Base-by-base conservation (phyloP, 2,113 vertebrate genomes). In the Neopipo cinnamomea region DNA sequence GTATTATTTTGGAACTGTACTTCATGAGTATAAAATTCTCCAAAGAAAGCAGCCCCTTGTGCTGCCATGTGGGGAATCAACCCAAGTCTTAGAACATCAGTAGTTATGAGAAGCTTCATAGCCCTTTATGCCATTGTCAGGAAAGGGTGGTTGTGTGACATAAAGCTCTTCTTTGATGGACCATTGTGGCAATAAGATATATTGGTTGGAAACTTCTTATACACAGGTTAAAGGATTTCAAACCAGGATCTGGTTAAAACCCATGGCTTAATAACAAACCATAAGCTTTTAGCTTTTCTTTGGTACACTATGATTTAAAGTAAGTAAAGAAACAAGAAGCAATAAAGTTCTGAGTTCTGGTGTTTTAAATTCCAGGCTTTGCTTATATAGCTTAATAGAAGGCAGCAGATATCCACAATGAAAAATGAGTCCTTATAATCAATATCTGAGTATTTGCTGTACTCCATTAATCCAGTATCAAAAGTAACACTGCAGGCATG, bases 351-450 rank as follows among this genome's bases (percentile, higher is more conserved):
- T 44, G n/a, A 55, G 31, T 72, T 66, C 28, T 72, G 37, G 0
- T 50, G 44, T 49, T 93, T 76, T 73, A n/a, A 78, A 85, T 66
- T 85, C 74, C 46, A 88, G 37, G 23, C 58, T 75, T 84, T 24
- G 55, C 42, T 37, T 74, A 30, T 62, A 16, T 11, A 90, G 78
- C 24, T 84, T 74, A 85, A 85, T 19, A 71, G 37, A 9, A 85
- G 49, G 53, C 71, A 88, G 62, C 35, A 93, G 58, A 71, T 71
- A 81, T 9, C 74, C 73, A 74, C 55, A 71, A 84, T 63, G 86
- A 94, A 95, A 97, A 93, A 92, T 53, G 67, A 84, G 55, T 35
- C 42, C 39, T 84, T 59, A 55, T 78, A 86, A 96, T 87, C 80
- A 59, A 59, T 91, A 92, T 23, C 62, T 68, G 73, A 81, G 73